phyloP scores from a whole-genome alignment of 2,797 vertebrate species.

The Pangasius macronema region DNA sequence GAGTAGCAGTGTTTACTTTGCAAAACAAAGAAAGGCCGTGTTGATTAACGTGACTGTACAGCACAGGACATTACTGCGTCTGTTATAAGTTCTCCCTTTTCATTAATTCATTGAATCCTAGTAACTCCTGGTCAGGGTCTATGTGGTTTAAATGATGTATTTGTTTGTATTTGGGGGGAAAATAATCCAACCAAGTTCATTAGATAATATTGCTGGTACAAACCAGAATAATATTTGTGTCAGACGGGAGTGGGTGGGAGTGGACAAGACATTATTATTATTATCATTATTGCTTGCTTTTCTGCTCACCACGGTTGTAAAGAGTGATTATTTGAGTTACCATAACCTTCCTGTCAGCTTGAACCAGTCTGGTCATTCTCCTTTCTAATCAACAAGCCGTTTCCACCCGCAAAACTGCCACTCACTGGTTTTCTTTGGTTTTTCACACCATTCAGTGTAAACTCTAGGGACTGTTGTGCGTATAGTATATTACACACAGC shows the following conservation, averaged over 20 bases:
- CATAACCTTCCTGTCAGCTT: too few relatives aligned
- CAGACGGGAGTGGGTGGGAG: too few relatives aligned
- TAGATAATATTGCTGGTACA: too few relatives aligned
- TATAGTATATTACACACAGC: background rate
- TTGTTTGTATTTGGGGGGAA: too few relatives aligned
- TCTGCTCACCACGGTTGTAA: too few relatives aligned
- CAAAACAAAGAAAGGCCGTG: background rate
- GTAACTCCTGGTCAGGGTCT: background rate
- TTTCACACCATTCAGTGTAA: background rate
- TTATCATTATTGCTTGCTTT: background rate
- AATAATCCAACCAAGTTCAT: background rate
- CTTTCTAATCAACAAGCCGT: background rate
- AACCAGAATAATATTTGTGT: too few relatives aligned
- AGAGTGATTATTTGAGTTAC: too few relatives aligned
- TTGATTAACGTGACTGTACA: background rate
- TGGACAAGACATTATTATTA: too few relatives aligned
- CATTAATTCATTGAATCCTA: too few relatives aligned
- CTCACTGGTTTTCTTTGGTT: background rate
- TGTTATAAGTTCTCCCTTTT: background rate
- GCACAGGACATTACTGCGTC: background rate
- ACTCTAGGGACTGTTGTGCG: background rate
- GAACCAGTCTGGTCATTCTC: background rate
- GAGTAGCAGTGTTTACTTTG: background rate
- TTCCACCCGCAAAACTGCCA: background rate
- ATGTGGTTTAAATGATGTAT: background rate